These are phyloP conservation scores for Brevimyrus niger DNA, from an alignment of 2,113 vertebrate species.

Conservation along the genomic window DNA sequence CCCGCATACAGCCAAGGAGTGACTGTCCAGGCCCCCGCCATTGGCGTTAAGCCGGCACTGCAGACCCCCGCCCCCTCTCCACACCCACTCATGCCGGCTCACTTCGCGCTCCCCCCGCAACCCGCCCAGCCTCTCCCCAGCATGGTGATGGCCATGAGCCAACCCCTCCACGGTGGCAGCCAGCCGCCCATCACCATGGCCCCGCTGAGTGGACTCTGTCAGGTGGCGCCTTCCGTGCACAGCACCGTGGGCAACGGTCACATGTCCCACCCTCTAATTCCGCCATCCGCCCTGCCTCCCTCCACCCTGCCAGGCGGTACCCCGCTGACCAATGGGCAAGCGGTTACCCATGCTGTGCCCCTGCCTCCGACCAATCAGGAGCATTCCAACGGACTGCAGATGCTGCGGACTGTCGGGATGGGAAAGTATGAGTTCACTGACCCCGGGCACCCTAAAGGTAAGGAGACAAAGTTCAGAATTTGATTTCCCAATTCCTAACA, in stretches of 20 bases:
- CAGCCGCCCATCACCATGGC: conserved; percentile 76
- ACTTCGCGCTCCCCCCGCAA: conserved; percentile 84
- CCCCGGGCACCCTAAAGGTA: conserved; percentile 78
- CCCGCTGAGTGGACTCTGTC: conserved; percentile 71
- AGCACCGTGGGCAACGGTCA: conserved; percentile 65
- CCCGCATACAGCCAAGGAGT: conserved; percentile 85
- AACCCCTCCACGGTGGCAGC: conserved; percentile 75
- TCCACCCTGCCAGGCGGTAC: conserved; percentile 61
- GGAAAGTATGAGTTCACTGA: conserved; percentile 78
- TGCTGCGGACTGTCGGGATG: conserved; percentile 71
- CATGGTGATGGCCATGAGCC: conserved; percentile 85
- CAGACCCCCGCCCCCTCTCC: conserved; percentile 77
- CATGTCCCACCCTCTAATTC: conserved; percentile 67
- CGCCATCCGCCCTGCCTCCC: conserved; percentile 52
- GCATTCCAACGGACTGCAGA: conserved; percentile 63
- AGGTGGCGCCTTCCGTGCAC: conserved; percentile 59
- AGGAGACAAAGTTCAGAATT: neutral
- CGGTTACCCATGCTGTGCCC: conserved; percentile 46
- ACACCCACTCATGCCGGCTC: conserved; percentile 85
- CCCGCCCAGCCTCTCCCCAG: conserved; percentile 80
- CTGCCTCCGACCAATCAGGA: conserved; percentile 46
- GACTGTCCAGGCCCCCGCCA: conserved; percentile 85
- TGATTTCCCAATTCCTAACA: neutral
- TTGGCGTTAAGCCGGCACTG: conserved; percentile 83
- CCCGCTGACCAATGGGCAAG: conserved; percentile 63